Base-by-base conservation (phyloP, 2,113 vertebrate genomes). In the Petrocephalus zakoni region DNA sequence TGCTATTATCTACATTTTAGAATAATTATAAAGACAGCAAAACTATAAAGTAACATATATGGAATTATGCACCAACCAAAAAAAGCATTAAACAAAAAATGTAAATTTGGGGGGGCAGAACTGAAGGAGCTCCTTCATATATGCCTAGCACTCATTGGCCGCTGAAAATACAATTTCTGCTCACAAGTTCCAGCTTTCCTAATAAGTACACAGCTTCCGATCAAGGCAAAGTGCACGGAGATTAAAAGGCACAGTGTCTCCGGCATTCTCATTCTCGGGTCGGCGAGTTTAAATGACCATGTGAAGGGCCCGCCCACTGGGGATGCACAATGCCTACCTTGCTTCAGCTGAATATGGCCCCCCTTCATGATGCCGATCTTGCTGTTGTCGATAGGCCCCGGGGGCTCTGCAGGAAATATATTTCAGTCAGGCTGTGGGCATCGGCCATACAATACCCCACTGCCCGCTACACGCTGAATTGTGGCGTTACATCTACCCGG, bases 301-400 rank as follows among this genome's bases (percentile, higher is more conserved):
- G 42, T 7, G 19, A 13, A 34, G 2, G 6, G 19, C 1, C 3
- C 1, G 2, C 78, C n/a, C 21, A 0, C 29, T 42, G 11, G 9
- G 13, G 61, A 29, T 29, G 29, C 61, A 64, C 9, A 25, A 47
- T 81, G 47, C 96, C 95, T 91, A 99, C 98, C 97, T 92, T 97
- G 98, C 91, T 97, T 99, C 53, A 98, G 97, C n/a, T 99, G 98
- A 64, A 98, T 89, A 0, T 99, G 97, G 88, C 98, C 97, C 2
- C 97, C 95, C 93, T 97, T 99, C 0, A 96, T 96, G 87, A 99
- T 93, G 0, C 96, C 96, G 0, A 99, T 99, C 94, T 96, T 98
- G 93, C 96, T 99, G 94, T 99, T 99, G 96, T 99, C 98, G 0
- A 99, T 98, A 2, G 97, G 97, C 19, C 98, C 97, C 0, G 98